These are phyloP conservation scores for Digitonthophagus gazella DNA, from an alignment of 2,888 invertebrate species.

Conservation along the genomic window DNA sequence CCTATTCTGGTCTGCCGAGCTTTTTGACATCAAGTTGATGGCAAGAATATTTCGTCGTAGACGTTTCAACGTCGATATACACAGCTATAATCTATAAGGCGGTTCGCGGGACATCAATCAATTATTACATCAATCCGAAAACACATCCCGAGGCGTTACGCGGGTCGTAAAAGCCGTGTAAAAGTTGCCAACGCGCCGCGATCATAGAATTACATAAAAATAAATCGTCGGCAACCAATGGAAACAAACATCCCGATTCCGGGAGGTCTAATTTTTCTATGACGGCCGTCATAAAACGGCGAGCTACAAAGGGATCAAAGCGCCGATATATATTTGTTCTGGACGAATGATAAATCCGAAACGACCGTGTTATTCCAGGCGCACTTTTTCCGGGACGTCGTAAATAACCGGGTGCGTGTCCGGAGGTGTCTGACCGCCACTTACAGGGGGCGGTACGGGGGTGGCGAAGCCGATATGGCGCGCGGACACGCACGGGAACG, in stretches of 20 bases:
- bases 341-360: slow-evolving; percentile 40
- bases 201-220: background rate
- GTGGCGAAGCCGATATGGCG: slow-evolving; percentile 38
- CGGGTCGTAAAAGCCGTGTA: background rate
- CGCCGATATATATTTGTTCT: slow-evolving; percentile 41
- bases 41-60: too few species aligned
- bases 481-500: slow-evolving; percentile 41
- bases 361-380: slow-evolving; percentile 37
- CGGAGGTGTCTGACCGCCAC: slow-evolving; percentile 37
- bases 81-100: too few species aligned
- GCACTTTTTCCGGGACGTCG: slow-evolving; percentile 11
- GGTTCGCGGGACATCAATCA: too few species aligned
- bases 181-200: background rate
- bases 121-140: background rate
- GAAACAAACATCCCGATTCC: background rate
- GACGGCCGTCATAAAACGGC: slow-evolving; percentile 15
- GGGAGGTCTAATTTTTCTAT: slow-evolving; percentile 2
- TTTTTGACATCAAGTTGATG: background rate
- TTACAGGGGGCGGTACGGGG: slow-evolving; percentile 39
- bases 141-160: background rate
- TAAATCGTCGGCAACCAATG: background rate
- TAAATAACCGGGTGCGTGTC: slow-evolving; percentile 30
- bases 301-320: slow-evolving; percentile 40
- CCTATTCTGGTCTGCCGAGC: background rate
- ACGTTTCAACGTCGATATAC: too few species aligned